Evolutionary conservation across 2,888 invertebrate genomes (phyloP).

Genomic region (Parochlus steinenii): DNA sequence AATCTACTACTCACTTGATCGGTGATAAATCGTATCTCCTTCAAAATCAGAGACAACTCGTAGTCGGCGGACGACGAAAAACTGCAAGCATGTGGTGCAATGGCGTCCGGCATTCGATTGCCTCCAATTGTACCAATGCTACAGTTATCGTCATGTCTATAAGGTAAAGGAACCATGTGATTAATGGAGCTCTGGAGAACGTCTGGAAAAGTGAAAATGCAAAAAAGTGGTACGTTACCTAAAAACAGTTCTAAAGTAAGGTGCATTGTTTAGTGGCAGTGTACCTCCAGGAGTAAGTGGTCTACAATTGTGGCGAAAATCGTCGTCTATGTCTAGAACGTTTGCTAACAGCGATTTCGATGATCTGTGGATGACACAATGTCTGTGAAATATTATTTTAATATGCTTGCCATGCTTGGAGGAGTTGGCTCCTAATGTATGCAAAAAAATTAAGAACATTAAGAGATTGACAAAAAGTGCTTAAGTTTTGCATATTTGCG

Average conservation of each 20-base stretch:
- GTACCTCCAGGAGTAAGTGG: slow-evolving; percentile 45
- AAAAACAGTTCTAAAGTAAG: slow-evolving; percentile 59
- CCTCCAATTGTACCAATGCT: slow-evolving; percentile 40
- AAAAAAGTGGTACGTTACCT: slow-evolving; percentile 33
- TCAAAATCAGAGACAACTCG: slow-evolving; percentile 86
- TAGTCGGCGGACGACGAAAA: slow-evolving; percentile 59
- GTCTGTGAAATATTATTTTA: background rate
- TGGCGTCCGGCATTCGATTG: slow-evolving; percentile 55
- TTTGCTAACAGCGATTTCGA: slow-evolving; percentile 92
- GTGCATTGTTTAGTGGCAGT: slow-evolving; percentile 38
- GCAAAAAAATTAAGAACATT: no score
- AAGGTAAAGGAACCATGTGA: slow-evolving; percentile 11
- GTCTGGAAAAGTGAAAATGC: slow-evolving; percentile 11
- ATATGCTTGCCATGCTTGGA: no score
- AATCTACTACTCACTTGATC: slow-evolving; percentile 47
- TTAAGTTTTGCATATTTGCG: background rate
- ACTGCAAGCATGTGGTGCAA: slow-evolving; percentile 70
- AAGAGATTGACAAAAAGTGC: no score
- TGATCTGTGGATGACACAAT: slow-evolving; percentile 35
- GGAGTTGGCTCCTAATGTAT: no score
- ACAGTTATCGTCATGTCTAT: slow-evolving; percentile 30
- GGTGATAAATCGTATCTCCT: slow-evolving; percentile 86
- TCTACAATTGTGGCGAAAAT: slow-evolving; percentile 69
- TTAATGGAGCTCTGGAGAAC: slow-evolving; percentile 9
- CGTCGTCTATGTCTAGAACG: slow-evolving; percentile 94